Percentiles rank a stretch among this genome's conserved stretches.
Evolutionary conservation across 2,113 vertebrate genomes (phyloP).

Genomic region (Naja naja): DNA sequence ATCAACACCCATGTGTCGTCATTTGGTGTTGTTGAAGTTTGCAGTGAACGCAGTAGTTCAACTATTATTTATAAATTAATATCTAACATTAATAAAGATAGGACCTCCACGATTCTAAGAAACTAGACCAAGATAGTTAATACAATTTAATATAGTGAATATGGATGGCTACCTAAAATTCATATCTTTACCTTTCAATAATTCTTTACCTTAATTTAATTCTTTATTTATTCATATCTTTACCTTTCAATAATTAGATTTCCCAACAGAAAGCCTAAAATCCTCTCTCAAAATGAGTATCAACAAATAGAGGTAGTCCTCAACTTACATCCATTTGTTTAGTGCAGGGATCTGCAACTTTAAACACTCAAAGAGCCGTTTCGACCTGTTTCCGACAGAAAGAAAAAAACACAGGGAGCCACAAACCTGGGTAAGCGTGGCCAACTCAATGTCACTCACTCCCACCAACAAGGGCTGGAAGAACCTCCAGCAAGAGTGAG

Average conservation of each 20-base stretch:
- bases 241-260: background rate
- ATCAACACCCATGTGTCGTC: background rate
- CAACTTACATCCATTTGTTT: background rate
- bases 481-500: no score
- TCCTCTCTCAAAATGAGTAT: accelerated
- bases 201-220: no score
- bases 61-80: background rate
- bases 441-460: no score
- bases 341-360: background rate
- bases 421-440: no score
- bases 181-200: background rate
- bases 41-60: background rate
- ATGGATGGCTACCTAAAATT: background rate
- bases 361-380: no score
- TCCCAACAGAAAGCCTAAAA: background rate
- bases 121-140: background rate
- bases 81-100: background rate
- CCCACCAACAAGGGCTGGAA: no score
- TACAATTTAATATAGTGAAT: background rate
- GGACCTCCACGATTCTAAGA: background rate
- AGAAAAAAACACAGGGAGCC: no score
- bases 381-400: no score
- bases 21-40: background rate
- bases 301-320: background rate
- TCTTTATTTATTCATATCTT: no score